Evolutionary conservation across 1,140 invertebrate species (phyloP).

Genomic region (Maniola jurtina): DNA sequence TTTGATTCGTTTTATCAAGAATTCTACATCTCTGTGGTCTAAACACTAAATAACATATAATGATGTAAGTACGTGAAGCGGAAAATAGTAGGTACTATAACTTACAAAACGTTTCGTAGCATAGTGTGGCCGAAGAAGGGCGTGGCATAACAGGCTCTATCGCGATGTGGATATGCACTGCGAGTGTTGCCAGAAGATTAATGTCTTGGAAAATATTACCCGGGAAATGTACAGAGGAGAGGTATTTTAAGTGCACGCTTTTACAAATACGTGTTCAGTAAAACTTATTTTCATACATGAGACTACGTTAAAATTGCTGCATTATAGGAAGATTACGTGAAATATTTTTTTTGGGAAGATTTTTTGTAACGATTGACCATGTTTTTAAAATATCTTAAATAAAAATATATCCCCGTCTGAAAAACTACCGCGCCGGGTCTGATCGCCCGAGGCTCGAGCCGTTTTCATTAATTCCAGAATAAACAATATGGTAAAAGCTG

Average conservation of each 20-base stretch:
- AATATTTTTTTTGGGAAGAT: too few relatives aligned
- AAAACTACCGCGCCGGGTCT: too few relatives aligned
- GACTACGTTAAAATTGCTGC: background rate
- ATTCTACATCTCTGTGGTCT: too few relatives aligned
- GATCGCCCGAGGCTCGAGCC: too few relatives aligned
- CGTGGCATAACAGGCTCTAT: slow-evolving; percentile 4
- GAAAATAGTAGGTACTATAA: background rate
- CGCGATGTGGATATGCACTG: slow-evolving; percentile 20
- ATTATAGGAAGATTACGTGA: background rate
- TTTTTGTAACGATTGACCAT: too few relatives aligned
- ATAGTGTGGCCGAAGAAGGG: background rate
- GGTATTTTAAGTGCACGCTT: slow-evolving; percentile 3
- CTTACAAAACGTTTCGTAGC: background rate
- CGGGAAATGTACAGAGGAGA: slow-evolving; percentile 7
- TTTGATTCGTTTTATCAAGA: too few relatives aligned
- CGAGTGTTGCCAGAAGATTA: slow-evolving; percentile 27
- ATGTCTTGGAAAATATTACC: slow-evolving; percentile 36
- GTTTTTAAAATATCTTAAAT: too few relatives aligned
- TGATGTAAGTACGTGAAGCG: background rate
- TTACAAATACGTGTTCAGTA: background rate
- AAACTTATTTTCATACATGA: background rate
- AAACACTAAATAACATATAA: too few relatives aligned
- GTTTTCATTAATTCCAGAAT: too few relatives aligned
- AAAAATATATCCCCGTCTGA: too few relatives aligned
- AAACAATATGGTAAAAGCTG: too few relatives aligned